These are phyloP conservation scores for Daubentonia madagascariensis DNA, from an alignment of 2,113 vertebrate species.

Conservation along the genomic window DNA sequence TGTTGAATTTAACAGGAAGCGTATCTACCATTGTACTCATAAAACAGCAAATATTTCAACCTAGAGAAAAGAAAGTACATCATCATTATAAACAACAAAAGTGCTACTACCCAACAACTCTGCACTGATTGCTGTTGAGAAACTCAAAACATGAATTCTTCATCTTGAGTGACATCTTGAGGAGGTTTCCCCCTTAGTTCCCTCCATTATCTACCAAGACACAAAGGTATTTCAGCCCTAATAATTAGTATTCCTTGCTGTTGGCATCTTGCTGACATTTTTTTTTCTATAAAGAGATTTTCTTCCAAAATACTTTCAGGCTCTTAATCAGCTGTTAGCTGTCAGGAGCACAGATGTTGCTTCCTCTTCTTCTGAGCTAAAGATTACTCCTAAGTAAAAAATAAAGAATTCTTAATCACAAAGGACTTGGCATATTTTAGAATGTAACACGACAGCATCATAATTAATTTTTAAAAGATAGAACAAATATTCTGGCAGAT, in stretches of 20 bases:
- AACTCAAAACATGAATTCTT: background rate
- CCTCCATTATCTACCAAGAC: background rate
- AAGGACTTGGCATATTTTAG: constrained; percentile 37
- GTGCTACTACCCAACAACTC: background rate
- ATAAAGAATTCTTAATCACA: background rate
- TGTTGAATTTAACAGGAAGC: background rate
- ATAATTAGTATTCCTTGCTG: background rate
- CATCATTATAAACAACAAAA: too few species aligned
- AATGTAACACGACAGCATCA: background rate
- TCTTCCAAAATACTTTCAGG: background rate
- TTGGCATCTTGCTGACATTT: background rate
- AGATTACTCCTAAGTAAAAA: constrained; percentile 15
- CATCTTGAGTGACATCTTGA: background rate
- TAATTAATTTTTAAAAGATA: constrained; percentile 45
- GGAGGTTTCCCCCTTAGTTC: background rate
- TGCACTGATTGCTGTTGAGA: background rate
- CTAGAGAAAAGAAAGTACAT: background rate
- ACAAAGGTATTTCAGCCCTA: background rate
- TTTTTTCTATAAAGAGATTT: background rate
- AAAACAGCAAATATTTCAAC: background rate
- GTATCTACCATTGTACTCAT: background rate
- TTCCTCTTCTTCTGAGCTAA: constrained; percentile 28
- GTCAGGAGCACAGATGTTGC: constrained; percentile 11
- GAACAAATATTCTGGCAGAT: constrained; percentile 26
- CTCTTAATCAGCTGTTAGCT: constrained; percentile 13